Conservation (phyloP, 1,140 invertebrate genomes). For the Nasonia giraulti region DNA sequence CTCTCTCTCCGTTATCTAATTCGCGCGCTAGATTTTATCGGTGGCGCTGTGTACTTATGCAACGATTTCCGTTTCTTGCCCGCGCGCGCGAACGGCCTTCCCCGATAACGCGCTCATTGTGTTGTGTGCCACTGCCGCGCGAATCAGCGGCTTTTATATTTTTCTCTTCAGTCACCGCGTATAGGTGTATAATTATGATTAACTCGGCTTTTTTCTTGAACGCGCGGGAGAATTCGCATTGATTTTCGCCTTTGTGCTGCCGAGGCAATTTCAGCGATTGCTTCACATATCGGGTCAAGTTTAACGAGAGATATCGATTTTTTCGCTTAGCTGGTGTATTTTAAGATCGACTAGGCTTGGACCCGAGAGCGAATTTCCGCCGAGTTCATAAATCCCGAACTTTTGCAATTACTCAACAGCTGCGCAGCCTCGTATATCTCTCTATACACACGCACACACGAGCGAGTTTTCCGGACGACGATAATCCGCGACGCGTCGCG, state of each 20-base stretch:
- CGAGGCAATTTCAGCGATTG: neutral
- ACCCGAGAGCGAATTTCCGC: too few relatives aligned
- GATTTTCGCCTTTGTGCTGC: neutral
- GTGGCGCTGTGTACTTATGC: neutral
- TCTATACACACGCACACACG: too few relatives aligned
- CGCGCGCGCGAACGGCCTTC: neutral
- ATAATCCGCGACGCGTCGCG: too few relatives aligned
- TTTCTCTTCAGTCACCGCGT: neutral
- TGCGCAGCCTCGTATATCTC: too few relatives aligned
- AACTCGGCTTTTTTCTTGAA: neutral
- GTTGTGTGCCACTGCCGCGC: neutral
- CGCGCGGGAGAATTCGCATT: neutral
- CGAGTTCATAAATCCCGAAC: too few relatives aligned
- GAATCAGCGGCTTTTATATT: neutral
- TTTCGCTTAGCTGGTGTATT: neutral
- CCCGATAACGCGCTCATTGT: conserved; percentile 34
- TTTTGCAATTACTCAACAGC: too few relatives aligned
- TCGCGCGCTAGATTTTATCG: conserved; percentile 24
- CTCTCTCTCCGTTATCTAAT: conserved; percentile 16
- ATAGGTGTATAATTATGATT: neutral
- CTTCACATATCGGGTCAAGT: neutral
- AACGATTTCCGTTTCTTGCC: neutral
- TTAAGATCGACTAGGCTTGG: neutral
- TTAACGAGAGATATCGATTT: neutral
- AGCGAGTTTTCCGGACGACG: too few relatives aligned